Base-by-base conservation (phyloP, 2,797 vertebrate species). In the Sebastes ruberrimus region DNA sequence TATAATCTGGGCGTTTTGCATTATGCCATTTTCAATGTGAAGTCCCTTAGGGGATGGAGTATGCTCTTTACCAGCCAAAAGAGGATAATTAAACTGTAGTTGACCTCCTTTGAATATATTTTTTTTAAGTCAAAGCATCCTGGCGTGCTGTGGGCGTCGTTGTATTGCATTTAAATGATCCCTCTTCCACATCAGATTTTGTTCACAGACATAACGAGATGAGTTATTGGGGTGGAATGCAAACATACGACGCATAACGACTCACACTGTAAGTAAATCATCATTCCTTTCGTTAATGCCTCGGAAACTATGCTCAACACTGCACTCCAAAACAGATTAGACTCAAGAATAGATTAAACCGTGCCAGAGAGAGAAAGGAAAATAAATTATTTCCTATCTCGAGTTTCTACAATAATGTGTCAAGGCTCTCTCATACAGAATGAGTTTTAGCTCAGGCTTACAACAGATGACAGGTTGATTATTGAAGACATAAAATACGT, bases 381-480 rank as follows among this genome's bases (percentile, higher is more conserved):
- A 65, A 81, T 14, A 75, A 70, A 74, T 46, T 0, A 11, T 80
- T 71, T 62, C 57, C 35, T 28, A 38, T 66, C 9, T 32, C 25
- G 13, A 46, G 27, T 71, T 86, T 73, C 33, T 60, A 20, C 10
- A 22, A 76, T 83, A 67, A 82, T 1, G 10, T 80, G 66, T 79
- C 68, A 68, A 49, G 55, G 64, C 71, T 70, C 46, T 61, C 55
- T 77, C 2, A 22, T 49, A 20, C 28, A 74, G 53, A 69, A 76
- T 63, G 55, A 74, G 70, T 75, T 87, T 87, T 55, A 85, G 56
- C 70, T 80, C 18, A 30, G 72, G 42, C 35, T 84, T 69, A 68
- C 2, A 38, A 65, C 42, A 74, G 73, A 86, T 84, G 88, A 84
- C 78, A 89, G 81, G 42, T 74, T 76, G 74, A 82, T 91, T 79